phyloP scores from a whole-genome alignment of 2,113 vertebrate species.

The Panurus biarmicus region DNA sequence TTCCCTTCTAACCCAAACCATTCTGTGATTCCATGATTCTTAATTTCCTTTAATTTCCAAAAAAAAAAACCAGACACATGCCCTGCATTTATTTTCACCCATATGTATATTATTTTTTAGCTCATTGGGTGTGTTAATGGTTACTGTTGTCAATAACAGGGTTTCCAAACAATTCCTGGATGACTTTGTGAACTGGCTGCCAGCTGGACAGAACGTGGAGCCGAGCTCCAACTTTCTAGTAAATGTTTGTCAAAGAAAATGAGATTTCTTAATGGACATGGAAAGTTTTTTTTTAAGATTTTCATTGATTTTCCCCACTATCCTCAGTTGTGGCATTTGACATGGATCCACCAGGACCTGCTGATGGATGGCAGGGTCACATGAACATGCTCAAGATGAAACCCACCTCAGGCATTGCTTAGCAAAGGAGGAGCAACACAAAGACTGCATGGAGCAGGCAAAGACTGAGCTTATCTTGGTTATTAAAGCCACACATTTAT shows the following conservation, averaged over 20 bases:
- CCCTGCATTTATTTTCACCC: neutral
- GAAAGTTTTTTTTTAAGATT: neutral
- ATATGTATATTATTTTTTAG: neutral
- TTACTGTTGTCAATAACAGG: neutral
- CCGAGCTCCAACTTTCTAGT: neutral
- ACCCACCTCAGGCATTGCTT: fast-evolving
- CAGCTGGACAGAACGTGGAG: neutral
- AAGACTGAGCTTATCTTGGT: neutral
- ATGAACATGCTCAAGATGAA: neutral
- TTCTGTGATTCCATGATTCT: neutral
- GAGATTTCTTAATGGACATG: neutral
- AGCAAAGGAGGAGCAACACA: neutral
- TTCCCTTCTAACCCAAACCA: neutral
- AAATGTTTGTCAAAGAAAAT: neutral
- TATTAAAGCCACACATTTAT: neutral
- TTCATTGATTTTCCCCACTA: neutral
- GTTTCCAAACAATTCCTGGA: neutral
- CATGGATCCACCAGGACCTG: neutral
- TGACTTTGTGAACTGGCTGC: neutral
- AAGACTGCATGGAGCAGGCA: neutral
- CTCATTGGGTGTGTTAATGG: neutral
- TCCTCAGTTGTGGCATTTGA: neutral
- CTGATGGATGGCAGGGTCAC: neutral
- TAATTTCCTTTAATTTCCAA: neutral
- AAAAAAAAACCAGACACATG: fast-evolving